Conservation (phyloP, 2,113 vertebrate genomes). For the Oceanites oceanicus region DNA sequence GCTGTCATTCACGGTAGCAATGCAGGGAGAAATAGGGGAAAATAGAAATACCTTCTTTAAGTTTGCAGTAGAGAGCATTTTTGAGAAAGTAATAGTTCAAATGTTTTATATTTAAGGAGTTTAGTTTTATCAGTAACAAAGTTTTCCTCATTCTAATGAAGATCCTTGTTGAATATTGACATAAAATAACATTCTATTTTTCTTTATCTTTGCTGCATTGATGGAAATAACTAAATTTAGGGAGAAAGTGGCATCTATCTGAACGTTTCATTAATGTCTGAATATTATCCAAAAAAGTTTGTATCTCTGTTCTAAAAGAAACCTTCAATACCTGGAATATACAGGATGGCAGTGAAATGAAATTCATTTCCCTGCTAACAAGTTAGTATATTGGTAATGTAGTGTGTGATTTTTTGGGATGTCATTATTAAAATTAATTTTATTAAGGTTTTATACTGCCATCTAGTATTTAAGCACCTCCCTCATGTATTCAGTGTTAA, state of each 20-base stretch:
- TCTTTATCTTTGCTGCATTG: neutral
- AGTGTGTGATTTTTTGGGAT: neutral
- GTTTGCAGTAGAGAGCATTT: neutral
- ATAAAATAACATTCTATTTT: neutral
- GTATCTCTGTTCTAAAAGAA: neutral
- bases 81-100: neutral
- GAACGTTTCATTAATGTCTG: neutral
- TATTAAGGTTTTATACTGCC: slow-evolving; percentile 44
- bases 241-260: neutral
- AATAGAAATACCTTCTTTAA: neutral
- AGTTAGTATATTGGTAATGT: neutral
- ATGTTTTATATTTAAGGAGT: neutral
- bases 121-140: neutral
- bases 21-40: neutral
- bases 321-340: neutral
- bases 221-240: neutral
- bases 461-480: slow-evolving; percentile 42
- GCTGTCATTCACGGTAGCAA: neutral
- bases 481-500: neutral
- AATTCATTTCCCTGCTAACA: neutral
- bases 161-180: neutral
- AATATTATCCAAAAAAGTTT: neutral
- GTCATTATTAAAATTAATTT: slow-evolving; percentile 2
- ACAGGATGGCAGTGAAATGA: neutral
- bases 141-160: neutral